Conservation (phyloP, 2,113 vertebrate species). For the Melanerpes aurifrons region DNA sequence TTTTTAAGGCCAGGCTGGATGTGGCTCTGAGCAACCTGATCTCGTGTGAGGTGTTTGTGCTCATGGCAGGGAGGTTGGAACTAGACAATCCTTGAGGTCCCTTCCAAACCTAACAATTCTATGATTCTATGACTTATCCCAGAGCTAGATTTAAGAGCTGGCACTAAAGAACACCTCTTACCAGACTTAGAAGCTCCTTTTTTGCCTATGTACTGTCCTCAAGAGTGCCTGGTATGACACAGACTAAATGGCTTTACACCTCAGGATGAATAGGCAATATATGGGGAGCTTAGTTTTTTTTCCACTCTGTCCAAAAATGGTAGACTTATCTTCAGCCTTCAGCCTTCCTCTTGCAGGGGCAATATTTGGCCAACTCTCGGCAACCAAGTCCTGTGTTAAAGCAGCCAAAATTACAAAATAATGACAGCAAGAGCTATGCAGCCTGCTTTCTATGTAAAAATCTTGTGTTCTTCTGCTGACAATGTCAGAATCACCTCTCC, state of each 20-base stretch:
- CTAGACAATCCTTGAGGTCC: no score
- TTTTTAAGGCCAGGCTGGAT: no score
- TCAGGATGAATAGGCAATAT: neutral
- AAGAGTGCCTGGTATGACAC: neutral
- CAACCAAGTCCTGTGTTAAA: neutral
- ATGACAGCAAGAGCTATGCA: neutral
- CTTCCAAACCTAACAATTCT: no score
- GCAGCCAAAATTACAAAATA: neutral
- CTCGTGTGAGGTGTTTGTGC: no score
- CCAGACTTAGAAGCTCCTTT: neutral
- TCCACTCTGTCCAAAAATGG: neutral
- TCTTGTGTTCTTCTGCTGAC: neutral
- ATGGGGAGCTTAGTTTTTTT: no score
- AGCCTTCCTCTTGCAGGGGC: neutral
- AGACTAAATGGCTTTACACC: neutral
- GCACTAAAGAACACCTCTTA: neutral
- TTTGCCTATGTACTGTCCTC: neutral
- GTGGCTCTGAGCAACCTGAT: no score
- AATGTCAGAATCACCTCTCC: neutral
- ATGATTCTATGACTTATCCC: neutral
- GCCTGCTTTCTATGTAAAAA: neutral
- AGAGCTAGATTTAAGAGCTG: neutral
- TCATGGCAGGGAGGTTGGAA: no score
- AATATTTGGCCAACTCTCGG: neutral
- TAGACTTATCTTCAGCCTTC: neutral